Percentiles rank a stretch among this genome's conserved stretches.
Evolutionary conservation across 2,797 vertebrate genomes (phyloP).

Genomic region (Paguma larvata): DNA sequence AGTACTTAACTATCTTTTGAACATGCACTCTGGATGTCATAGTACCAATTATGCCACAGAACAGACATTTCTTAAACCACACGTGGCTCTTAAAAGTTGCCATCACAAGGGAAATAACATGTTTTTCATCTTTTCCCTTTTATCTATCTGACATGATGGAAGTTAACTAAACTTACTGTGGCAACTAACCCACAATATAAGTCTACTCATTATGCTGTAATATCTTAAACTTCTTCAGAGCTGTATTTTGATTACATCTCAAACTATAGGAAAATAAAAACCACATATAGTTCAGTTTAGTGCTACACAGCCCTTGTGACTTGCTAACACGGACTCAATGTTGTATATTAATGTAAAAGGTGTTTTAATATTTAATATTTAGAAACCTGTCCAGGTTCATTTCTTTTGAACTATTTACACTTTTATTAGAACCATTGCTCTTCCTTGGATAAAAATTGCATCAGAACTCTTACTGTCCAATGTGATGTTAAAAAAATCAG

Average conservation of each 20-base stretch:
- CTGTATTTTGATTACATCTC: not conserved
- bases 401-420: not conserved
- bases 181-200: not conserved
- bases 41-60: not conserved
- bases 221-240: not conserved
- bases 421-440: not conserved
- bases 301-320: not conserved
- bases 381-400: not conserved
- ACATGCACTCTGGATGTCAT: not conserved
- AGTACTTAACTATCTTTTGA: not conserved
- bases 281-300: not conserved
- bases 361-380: not conserved
- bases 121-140: not conserved
- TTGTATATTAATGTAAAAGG: not conserved
- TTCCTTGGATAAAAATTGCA: not conserved
- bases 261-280: not conserved
- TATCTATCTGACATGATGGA: not conserved
- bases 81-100: not conserved
- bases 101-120: not conserved
- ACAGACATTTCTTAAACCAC: not conserved
- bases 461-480: not conserved
- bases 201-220: not conserved
- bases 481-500: not conserved
- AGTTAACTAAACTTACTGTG: not conserved
- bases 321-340: not conserved